Conservation (phyloP, 2,113 vertebrate genomes). For the Alligator sinensis region DNA sequence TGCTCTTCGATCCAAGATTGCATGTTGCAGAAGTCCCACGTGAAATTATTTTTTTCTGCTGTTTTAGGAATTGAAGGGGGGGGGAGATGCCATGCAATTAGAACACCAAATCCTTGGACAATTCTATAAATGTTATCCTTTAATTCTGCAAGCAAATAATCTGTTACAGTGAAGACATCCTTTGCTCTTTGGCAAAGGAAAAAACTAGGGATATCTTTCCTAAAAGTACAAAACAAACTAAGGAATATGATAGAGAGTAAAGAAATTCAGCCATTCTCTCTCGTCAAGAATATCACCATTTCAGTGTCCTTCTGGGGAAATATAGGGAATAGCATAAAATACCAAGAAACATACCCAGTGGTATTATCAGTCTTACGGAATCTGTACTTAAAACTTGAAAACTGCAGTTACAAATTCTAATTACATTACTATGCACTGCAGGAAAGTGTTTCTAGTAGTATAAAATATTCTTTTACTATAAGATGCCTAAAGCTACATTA, state of each 20-base stretch:
- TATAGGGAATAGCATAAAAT: not conserved
- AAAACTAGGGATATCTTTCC: not conserved
- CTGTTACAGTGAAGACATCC: not conserved
- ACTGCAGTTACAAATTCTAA: not conserved
- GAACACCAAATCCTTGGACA: not conserved
- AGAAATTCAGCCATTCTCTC: not conserved
- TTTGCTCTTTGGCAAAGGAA: not conserved
- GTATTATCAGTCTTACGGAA: not conserved
- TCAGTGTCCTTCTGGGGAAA: not conserved
- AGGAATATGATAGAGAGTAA: not conserved
- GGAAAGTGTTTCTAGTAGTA: not conserved
- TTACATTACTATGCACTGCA: not conserved
- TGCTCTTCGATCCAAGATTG: not conserved
- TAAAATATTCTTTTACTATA: rapidly evolving
- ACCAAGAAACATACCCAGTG: not conserved
- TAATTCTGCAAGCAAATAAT: not conserved
- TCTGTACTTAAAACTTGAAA: not conserved
- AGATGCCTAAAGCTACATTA: not conserved
- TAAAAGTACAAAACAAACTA: not conserved
- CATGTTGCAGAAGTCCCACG: not conserved
- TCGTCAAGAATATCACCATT: not conserved
- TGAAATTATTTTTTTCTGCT: not conserved
- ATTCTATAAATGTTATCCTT: not conserved
- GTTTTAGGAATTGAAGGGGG: not conserved
- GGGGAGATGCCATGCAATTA: not conserved